Percentiles rank a stretch among this genome's conserved stretches.
phyloP scores from a whole-genome alignment of 2,113 vertebrate genomes.

The Isichthys henryi region DNA sequence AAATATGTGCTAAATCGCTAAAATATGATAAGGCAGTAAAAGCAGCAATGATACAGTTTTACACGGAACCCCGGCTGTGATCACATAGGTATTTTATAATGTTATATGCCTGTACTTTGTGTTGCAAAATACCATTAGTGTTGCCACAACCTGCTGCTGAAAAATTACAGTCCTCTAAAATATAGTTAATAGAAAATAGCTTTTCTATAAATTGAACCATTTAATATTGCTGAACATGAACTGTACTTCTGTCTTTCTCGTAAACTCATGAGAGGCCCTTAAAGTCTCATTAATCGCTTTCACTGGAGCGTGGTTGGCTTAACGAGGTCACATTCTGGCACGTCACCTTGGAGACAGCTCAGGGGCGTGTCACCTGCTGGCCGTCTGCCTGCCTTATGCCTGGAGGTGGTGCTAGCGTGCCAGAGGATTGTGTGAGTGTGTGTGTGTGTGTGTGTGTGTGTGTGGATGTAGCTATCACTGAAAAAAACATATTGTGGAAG shows the following conservation, averaged over 20 bases:
- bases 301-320: background rate
- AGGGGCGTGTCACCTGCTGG: background rate
- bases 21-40: background rate
- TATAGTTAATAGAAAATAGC: background rate
- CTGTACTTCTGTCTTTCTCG: conserved; percentile 1
- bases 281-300: background rate
- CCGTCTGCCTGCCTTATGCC: background rate
- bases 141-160: background rate
- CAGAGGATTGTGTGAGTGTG: background rate
- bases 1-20: background rate
- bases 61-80: background rate
- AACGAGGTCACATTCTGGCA: conserved; percentile 3
- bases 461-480: background rate
- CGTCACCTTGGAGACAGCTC: background rate
- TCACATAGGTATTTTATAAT: background rate
- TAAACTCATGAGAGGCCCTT: background rate
- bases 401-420: background rate
- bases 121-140: background rate
- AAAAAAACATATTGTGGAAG: background rate
- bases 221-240: background rate
- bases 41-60: background rate
- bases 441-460: background rate
- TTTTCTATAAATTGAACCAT: background rate
- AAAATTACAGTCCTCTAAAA: background rate
- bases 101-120: background rate